Conservation (phyloP, 2,797 vertebrate species). For the Myotis myotis region DNA sequence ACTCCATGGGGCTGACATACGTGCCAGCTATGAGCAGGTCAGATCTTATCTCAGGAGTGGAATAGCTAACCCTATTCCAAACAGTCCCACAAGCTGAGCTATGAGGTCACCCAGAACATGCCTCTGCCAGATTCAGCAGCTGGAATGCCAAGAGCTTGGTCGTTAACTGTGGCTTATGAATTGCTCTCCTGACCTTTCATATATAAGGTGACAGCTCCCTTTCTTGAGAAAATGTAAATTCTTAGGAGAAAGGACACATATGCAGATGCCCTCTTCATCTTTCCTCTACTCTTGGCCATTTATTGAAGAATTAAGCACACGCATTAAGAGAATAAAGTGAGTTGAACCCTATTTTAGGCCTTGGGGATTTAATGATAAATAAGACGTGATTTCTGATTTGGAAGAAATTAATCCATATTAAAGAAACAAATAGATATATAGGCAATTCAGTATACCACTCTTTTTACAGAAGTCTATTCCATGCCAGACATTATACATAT, state of each 20-base stretch:
- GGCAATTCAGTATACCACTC: not conserved
- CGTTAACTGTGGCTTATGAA: not conserved
- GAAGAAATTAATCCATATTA: not conserved
- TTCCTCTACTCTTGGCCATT: not conserved
- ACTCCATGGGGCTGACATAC: not conserved
- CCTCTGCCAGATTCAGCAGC: not conserved
- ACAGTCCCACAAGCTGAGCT: not conserved
- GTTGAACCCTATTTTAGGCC: not conserved
- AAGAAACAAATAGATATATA: not conserved
- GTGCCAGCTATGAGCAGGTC: not conserved
- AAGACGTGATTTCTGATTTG: not conserved
- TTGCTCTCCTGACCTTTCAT: not conserved
- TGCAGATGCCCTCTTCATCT: not conserved
- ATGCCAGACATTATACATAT: not conserved
- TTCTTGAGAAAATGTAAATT: conserved; percentile 23
- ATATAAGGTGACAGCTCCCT: conserved; percentile 12
- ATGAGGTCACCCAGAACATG: conserved; percentile 4
- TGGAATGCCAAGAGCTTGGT: not conserved
- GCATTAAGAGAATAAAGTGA: not conserved
- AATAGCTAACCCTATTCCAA: conserved; percentile 9
- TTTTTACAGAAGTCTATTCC: not conserved
- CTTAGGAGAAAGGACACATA: not conserved
- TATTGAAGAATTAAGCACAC: not conserved
- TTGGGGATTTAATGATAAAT: not conserved
- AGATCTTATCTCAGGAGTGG: conserved; percentile 19